Percentiles rank a stretch among this genome's conserved stretches.
phyloP scores from a whole-genome alignment of 2,797 vertebrate species.

The Crenichthys baileyi region DNA sequence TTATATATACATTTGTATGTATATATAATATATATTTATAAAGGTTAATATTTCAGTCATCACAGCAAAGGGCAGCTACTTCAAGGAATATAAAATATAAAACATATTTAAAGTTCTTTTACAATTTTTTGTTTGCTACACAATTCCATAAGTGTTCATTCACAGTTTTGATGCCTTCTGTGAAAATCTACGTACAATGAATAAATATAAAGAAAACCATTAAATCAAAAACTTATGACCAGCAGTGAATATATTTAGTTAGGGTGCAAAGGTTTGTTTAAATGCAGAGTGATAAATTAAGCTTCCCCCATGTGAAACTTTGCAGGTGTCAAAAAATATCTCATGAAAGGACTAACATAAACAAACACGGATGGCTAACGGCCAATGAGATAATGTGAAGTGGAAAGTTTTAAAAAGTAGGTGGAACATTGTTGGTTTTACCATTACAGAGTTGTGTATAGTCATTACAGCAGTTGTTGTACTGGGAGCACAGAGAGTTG shows the following conservation, averaged over 20 bases:
- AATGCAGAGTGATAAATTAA: not conserved
- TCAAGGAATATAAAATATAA: too few species aligned
- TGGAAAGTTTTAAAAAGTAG: not conserved
- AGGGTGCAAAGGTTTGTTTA: not conserved
- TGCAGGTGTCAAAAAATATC: not conserved
- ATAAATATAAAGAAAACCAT: too few species aligned
- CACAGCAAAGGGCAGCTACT: too few species aligned
- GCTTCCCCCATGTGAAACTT: not conserved
- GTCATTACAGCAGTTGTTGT: slow-evolving; percentile 74
- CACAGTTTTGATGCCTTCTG: too few species aligned
- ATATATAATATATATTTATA: too few species aligned
- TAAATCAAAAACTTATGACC: too few species aligned
- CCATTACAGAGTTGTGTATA: slow-evolving; percentile 52
- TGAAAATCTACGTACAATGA: too few species aligned
- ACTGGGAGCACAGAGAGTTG: slow-evolving; percentile 63
- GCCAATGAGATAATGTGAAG: not conserved
- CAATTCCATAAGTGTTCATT: too few species aligned
- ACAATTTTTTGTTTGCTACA: too few species aligned
- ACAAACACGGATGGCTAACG: not conserved
- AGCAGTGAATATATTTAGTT: not conserved
- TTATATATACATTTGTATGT: not conserved
- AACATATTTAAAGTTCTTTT: too few species aligned
- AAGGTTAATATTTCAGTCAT: too few species aligned
- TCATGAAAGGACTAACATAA: not conserved
- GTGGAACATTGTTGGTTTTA: slow-evolving; percentile 22